Evolutionary conservation across 2,888 invertebrate species (phyloP), one percentile per base, ranked within the genome.

Genomic region (Platypus cylindrus): DNA sequence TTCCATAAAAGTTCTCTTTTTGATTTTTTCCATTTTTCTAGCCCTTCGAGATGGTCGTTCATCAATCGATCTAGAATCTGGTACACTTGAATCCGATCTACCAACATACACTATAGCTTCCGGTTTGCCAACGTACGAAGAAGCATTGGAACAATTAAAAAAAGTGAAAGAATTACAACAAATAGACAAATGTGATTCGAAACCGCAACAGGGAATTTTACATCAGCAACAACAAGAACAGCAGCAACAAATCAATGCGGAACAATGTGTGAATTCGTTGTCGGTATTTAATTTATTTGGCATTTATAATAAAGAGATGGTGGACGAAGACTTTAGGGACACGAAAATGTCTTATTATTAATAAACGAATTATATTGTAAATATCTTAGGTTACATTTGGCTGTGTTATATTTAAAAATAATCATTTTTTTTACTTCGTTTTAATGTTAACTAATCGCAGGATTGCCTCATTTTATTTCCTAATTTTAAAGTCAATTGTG

Each of bases 81-180:
- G 64, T 33, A 36, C 45, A 23, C 25, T 37, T 5, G 69, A 70
- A 36, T 56, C 56, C 3, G 72, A 71, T 44, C 52, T 74, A 38
- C 75, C 75, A 9, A 73, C 70, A 42, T 75, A 75, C 49, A 73
- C 73, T 3, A 65, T 73, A 34, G 74, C 72, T 28, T 73, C 74
- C n/a, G 75, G 75, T 3, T 56, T 75, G 31, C 75, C 75, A 26
- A 70, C 67, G 17, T 75, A 75, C 51, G 72, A 72, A 37, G 73
- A 73, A 51, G 75, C 75, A 3, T 52, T 74, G 35, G 69, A 71
- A 49, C 70, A 73, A 51, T 62, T 73, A 46, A 64, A 67, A 17
- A 63, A 65, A 51, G 54, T 60, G 34, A 55, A 56, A 36, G 53
- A 51, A 44, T 44, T 48, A 12, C 31, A 20, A 7, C 14, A 30